Conservation (phyloP, 2,113 vertebrate species). For the Esox niger region DNA sequence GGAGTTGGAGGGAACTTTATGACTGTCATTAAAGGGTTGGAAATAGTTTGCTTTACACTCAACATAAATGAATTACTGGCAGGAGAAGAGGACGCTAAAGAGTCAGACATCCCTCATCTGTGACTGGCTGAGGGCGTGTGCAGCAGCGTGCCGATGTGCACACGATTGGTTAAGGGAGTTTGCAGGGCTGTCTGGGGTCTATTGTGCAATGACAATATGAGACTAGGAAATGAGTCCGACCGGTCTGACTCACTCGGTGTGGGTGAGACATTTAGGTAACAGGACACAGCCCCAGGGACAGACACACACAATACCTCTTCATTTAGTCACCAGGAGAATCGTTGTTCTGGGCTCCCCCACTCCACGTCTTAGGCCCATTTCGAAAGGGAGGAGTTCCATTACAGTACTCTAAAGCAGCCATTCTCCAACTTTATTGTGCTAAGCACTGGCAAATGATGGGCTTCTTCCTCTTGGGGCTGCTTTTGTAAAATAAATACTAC, state of each 20-base stretch:
- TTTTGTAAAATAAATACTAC: too few relatives aligned
- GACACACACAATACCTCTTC: slow-evolving; percentile 15
- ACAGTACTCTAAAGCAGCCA: slow-evolving; percentile 24
- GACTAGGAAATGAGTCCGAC: slow-evolving; percentile 17
- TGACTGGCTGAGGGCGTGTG: slow-evolving; percentile 7
- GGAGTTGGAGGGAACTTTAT: slow-evolving; percentile 16
- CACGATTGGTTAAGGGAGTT: slow-evolving; percentile 25
- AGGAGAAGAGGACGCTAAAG: not conserved
- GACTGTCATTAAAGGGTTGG: slow-evolving; percentile 6
- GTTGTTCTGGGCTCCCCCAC: slow-evolving; percentile 4
- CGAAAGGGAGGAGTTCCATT: slow-evolving; percentile 23
- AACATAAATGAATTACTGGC: not conserved
- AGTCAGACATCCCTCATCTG: not conserved
- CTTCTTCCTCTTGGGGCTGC: too few relatives aligned
- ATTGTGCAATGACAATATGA: slow-evolving; percentile 19
- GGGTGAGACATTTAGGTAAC: slow-evolving; percentile 25
- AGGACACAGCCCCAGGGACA: slow-evolving; percentile 13
- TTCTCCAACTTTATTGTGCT: too few relatives aligned
- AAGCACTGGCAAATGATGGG: too few relatives aligned
- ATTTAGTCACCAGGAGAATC: slow-evolving; percentile 12
- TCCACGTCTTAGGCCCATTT: not conserved
- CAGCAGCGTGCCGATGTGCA: slow-evolving; percentile 11
- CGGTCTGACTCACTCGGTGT: slow-evolving; percentile 8
- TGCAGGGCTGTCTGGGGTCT: slow-evolving; percentile 18
- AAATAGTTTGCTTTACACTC: slow-evolving; percentile 23